Evolutionary conservation across 2,113 vertebrate species (phyloP), one percentile per base, ranked within the genome.

Genomic region (Catharus minimus): DNA sequence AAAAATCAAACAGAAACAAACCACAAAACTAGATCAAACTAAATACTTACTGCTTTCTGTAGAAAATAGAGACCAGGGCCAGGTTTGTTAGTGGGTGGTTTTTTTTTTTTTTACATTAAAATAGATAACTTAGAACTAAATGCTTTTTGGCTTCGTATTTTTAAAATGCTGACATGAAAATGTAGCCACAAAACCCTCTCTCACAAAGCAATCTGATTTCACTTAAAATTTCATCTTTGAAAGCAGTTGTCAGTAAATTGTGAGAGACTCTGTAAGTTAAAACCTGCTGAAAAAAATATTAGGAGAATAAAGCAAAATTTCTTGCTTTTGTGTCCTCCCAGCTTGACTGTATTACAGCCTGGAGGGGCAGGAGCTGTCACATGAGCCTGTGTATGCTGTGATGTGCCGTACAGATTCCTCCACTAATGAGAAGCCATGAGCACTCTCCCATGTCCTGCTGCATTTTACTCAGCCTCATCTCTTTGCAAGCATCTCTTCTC

Each of bases 371-470:
- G 23, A 46, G 62, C 81, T 94, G 92, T 94, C 88, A 73, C 38
- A 43, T 10, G 62, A 68, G 47, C 23, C 52, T 58, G 28, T 21
- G 49, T 74, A 43, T 73, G 52, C 77, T 86, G 36, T 82, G 91
- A 90, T 77, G 53, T 79, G 73, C 75, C 0, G 0, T 7, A 28
- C 47, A 74, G 46, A 64, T 83, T 65, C 78, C 78, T 80, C 41
- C 32, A 43, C 92, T 95, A 96, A 95, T 86, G 86, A 96, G 94
- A 64, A 88, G 72, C 64, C 82, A 69, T 9, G 75, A 89, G 76
- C 82, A 81, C 46, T 18, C 49, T 80, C 78, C 68, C 44, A 13
- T 52, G 65, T 92, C 84, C 79, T 52, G 69, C 69, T 77, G 80
- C 53, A 82, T 86, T 88, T 85, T 77, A 56, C 67, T 76, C 58